Percentiles rank a stretch among this genome's conserved stretches.
phyloP scores from a whole-genome alignment of 2,113 vertebrate species.

The Anoura caudifer region DNA sequence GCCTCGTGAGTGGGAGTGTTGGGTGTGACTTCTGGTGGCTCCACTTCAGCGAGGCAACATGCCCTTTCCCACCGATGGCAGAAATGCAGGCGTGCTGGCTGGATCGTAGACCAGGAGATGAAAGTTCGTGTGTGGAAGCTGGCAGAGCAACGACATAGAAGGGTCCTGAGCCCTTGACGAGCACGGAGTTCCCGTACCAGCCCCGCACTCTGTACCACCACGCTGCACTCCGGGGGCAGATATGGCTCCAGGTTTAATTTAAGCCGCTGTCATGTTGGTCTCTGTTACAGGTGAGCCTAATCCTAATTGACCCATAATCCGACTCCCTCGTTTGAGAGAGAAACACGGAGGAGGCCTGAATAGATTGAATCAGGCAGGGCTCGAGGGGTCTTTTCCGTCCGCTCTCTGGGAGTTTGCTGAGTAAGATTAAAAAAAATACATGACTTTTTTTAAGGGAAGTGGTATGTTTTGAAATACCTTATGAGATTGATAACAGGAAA shows the following conservation, averaged over 20 bases:
- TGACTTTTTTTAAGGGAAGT: conserved; percentile 28
- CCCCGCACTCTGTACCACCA: neutral
- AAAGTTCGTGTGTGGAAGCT: neutral
- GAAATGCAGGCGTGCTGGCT: neutral
- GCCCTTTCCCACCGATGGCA: neutral
- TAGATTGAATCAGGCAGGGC: neutral
- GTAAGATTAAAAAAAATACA: neutral
- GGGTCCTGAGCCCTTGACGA: neutral
- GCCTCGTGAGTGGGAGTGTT: neutral
- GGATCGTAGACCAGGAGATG: neutral
- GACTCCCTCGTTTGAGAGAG: neutral
- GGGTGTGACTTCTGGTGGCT: neutral
- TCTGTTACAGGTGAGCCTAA: neutral
- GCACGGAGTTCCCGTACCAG: neutral
- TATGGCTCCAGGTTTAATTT: neutral
- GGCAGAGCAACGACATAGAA: neutral
- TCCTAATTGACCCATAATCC: neutral
- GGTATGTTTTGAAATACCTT: neutral
- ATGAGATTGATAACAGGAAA: neutral
- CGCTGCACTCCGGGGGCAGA: neutral
- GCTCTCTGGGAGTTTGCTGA: conserved; percentile 27
- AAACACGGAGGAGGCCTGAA: neutral
- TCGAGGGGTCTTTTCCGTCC: neutral
- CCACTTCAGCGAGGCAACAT: neutral
- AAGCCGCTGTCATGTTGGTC: neutral